Percentiles rank a stretch among this genome's conserved stretches.
Evolutionary conservation across 2,888 invertebrate genomes (phyloP).

Genomic region (Apodemia mormo): DNA sequence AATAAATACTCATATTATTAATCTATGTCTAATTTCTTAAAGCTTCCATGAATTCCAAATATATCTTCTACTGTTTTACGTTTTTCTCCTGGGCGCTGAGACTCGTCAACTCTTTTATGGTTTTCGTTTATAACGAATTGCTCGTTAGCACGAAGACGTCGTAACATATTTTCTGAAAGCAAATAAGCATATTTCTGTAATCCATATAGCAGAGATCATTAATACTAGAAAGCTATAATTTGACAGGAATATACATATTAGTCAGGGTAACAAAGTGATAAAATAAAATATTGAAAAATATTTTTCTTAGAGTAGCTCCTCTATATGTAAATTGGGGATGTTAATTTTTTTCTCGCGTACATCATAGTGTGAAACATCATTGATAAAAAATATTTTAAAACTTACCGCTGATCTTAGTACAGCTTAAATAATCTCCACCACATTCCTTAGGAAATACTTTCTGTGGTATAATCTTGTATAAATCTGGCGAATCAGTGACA

Average conservation of each 20-base stretch:
- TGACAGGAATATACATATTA: no score
- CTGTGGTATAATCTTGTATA: conserved; percentile 77
- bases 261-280: no score
- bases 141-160: conserved; percentile 59
- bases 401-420: conserved; percentile 50
- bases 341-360: no score
- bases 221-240: no score
- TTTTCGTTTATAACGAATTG: conserved; percentile 75
- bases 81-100: conserved; percentile 80
- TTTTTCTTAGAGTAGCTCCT: no score
- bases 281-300: no score
- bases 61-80: conserved; percentile 81
- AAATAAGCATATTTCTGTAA: background rate
- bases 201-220: no score
- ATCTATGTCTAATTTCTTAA: conserved; percentile 87
- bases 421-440: conserved; percentile 80
- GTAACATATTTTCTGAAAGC: conserved; percentile 34
- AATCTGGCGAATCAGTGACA: conserved; percentile 59
- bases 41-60: conserved; percentile 86
- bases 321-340: no score
- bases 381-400: background rate
- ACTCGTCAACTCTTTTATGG: conserved; percentile 81
- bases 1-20: conserved; percentile 45
- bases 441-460: conserved; percentile 83
- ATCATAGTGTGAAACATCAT: no score